Percentiles rank a stretch among this genome's conserved stretches.
Evolutionary conservation across 2,797 vertebrate species (phyloP).

Genomic region (Silurus aristotelis): DNA sequence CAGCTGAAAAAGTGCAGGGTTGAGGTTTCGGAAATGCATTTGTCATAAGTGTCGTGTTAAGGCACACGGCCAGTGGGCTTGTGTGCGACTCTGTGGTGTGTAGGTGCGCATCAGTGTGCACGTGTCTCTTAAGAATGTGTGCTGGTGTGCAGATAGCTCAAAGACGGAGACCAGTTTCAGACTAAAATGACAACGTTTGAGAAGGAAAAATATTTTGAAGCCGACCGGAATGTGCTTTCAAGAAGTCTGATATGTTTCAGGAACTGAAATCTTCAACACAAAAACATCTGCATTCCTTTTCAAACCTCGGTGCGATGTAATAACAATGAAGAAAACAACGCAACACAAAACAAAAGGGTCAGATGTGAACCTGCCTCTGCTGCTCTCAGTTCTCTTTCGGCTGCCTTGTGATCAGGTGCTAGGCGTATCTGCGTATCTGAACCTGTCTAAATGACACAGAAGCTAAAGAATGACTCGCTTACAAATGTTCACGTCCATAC

Average conservation of each 20-base stretch:
- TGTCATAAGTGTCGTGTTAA: conserved; percentile 33
- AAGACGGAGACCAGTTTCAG: not conserved
- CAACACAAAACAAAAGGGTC: not conserved
- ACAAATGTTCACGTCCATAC: conserved; percentile 5
- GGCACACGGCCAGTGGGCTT: not conserved
- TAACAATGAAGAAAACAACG: not conserved
- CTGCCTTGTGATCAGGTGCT: conserved; percentile 20
- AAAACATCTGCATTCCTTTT: conserved; percentile 10
- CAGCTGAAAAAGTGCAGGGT: conserved; percentile 26
- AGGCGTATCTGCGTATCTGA: not conserved
- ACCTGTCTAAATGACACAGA: conserved; percentile 9
- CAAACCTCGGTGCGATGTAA: not conserved
- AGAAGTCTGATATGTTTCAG: not conserved
- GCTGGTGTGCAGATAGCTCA: not conserved
- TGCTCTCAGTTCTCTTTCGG: not conserved
- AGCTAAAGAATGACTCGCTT: conserved; percentile 24
- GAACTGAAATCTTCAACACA: not conserved
- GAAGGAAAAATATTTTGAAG: not conserved
- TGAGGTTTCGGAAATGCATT: conserved; percentile 37
- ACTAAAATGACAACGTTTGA: not conserved
- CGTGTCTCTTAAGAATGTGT: not conserved
- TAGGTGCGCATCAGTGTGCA: not conserved
- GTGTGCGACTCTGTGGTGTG: not conserved
- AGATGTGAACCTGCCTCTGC: conserved; percentile 22
- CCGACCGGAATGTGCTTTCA: conserved; percentile 1